phyloP scores from a whole-genome alignment of 64 coral and sea anemone species.

The Montipora foliosa region DNA sequence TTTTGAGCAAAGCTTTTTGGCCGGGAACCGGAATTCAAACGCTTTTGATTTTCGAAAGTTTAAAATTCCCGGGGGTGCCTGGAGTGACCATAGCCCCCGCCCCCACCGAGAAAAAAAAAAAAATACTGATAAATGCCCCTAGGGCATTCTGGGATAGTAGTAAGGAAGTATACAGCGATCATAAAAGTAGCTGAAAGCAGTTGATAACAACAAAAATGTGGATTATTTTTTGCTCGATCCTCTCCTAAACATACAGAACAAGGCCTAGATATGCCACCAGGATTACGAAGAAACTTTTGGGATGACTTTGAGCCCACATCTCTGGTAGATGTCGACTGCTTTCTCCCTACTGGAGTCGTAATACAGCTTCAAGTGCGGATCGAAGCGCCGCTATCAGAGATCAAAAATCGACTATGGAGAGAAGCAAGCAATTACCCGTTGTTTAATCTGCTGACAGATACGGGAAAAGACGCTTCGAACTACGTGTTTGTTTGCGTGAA shows the following conservation, averaged over 20 bases:
- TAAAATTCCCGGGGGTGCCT: no score
- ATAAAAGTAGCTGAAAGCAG: background rate
- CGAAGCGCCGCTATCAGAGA: slow-evolving; percentile 80
- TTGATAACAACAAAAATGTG: no score
- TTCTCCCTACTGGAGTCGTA: slow-evolving; percentile 94
- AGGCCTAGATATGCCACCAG: slow-evolving; percentile 77
- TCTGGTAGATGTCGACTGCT: slow-evolving; percentile 88
- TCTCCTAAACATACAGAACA: background rate
- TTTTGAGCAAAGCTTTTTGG: no score
- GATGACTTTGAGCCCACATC: slow-evolving; percentile 54
- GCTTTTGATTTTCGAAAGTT: no score
- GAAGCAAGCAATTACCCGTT: slow-evolving; percentile 93
- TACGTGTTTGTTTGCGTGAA: slow-evolving; percentile 97
- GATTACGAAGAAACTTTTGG: slow-evolving; percentile 75
- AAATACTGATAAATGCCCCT: background rate
- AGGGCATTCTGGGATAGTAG: background rate
- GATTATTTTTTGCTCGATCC: background rate
- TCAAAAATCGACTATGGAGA: slow-evolving; percentile 86
- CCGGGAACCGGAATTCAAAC: no score
- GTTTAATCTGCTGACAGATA: slow-evolving; percentile 83
- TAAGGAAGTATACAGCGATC: background rate
- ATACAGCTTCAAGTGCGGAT: slow-evolving; percentile 86
- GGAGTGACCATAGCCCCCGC: no score
- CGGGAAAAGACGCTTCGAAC: slow-evolving; percentile 62
- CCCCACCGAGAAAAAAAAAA: no score